Base-by-base conservation (phyloP, 1,140 invertebrate genomes). In the Eriocheir sinensis region DNA sequence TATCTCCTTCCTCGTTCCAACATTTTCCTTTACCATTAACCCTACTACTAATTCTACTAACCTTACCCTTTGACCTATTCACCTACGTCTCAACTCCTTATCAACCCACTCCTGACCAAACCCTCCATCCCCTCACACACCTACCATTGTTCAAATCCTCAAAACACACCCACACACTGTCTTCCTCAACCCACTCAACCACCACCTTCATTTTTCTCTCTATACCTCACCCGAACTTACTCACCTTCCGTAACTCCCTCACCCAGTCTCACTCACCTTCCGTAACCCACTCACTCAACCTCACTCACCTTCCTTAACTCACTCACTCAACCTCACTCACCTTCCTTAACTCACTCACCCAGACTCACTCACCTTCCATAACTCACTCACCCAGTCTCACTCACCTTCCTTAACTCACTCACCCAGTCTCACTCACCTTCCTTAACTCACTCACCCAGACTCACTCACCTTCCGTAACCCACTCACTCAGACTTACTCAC, bases 291-390 rank as follows among this genome's bases (percentile, higher is more conserved):
- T 83, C 8, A 9, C 81, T 83, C 81, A 30, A 6, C 6, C 81
- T 83, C n/a, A 9, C 81, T 83, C 81, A 30, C 81, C 36, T 34
- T 83, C 81, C n/a, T n/a, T n/a, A n/a, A 9, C 81, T 83, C 81
- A 30, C 81, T 83, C 81, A 30, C 81, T 83, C 81, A 30, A 27
- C 36, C 81, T 83, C 81, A 30, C 81, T 83, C 81, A 30, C 81
- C 36, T 34, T 83, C n/a, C n/a, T 72, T 15, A 12, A 72, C 15
- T 72, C 60, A 72, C 60, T 15, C n/a, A n/a, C n/a, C n/a, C 60
- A n/a, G 60, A 72, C 60, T n/a, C n/a, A n/a, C n/a, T n/a, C n/a
- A n/a, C n/a, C n/a, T n/a, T n/a, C n/a, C n/a, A n/a, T n/a, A n/a
- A n/a, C n/a, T n/a, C n/a, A n/a, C n/a, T n/a, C n/a, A n/a, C n/a